Conservation (phyloP, 2,797 vertebrate genomes). For the Enteromius radiatus region DNA sequence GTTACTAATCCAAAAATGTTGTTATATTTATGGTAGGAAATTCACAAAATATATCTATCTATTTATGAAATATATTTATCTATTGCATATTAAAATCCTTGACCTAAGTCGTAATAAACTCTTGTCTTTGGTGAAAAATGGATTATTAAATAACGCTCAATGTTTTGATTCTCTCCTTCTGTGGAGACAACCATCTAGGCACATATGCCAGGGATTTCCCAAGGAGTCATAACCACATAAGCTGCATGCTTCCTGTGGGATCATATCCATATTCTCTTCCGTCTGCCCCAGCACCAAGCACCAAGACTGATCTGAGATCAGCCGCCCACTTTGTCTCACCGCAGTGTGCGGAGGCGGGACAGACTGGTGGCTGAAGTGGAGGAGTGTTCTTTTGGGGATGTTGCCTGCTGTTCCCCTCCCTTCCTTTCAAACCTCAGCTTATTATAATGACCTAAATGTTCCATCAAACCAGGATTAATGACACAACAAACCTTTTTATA, state of each 20-base stretch:
- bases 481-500: slow-evolving; percentile 33
- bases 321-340: slow-evolving; percentile 35
- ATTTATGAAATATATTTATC: too few species aligned
- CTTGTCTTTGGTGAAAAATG: background rate
- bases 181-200: background rate
- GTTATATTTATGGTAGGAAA: too few species aligned
- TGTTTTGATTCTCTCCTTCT: slow-evolving; percentile 3
- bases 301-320: slow-evolving; percentile 31
- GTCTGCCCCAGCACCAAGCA: background rate
- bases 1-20: too few species aligned
- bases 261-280: slow-evolving; percentile 22
- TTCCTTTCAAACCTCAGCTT: slow-evolving; percentile 15
- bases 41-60: too few species aligned
- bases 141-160: background rate
- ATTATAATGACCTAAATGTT: slow-evolving; percentile 6
- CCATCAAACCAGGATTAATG: slow-evolving; percentile 32
- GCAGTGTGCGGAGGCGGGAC: slow-evolving; percentile 7
- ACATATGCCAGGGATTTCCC: slow-evolving; percentile 11
- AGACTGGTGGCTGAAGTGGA: slow-evolving; percentile 19
- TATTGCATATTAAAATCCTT: too few species aligned
- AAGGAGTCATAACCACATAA: slow-evolving; percentile 21
- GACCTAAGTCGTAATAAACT: background rate
- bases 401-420: slow-evolving; percentile 1
- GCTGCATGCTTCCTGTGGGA: slow-evolving; percentile 32
- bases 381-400: slow-evolving; percentile 13